Conservation (phyloP, 1,140 invertebrate species). For the Tetragonula clypearis region DNA sequence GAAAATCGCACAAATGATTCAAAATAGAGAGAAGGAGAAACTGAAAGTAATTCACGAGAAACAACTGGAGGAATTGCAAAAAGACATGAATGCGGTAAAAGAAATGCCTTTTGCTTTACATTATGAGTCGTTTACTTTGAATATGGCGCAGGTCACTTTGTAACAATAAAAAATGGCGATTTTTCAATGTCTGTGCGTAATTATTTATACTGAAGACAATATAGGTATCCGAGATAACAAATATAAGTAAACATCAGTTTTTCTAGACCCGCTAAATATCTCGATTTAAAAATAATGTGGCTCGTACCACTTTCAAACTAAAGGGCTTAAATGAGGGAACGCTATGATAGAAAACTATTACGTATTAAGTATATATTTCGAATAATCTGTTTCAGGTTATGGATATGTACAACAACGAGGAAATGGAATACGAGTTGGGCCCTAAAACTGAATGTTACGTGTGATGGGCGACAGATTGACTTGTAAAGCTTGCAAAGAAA, state of each 20-base stretch:
- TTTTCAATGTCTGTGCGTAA: no score
- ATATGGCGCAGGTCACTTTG: no score
- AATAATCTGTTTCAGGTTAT: constrained; percentile 87
- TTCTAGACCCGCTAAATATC: no score
- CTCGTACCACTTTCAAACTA: no score
- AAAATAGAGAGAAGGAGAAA: constrained; percentile 96
- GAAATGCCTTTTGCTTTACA: neutral
- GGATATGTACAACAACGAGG: constrained; percentile 97
- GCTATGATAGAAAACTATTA: neutral
- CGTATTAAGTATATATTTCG: neutral
- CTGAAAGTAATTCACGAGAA: constrained; percentile 95
- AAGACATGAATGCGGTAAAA: constrained; percentile 94
- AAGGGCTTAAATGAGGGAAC: no score
- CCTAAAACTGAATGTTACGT: constrained; percentile 94
- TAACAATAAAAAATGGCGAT: no score
- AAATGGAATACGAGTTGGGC: constrained; percentile 94
- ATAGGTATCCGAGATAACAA: no score
- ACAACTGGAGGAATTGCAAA: constrained; percentile 94
- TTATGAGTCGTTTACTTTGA: no score
- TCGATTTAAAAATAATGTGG: no score
- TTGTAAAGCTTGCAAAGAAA: neutral
- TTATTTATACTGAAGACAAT: no score
- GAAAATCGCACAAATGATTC: constrained; percentile 93
- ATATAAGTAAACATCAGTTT: no score
- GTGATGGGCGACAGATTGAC: constrained; percentile 63